Conservation (phyloP, 2,797 vertebrate species). For the Rhinoraja longicauda region DNA sequence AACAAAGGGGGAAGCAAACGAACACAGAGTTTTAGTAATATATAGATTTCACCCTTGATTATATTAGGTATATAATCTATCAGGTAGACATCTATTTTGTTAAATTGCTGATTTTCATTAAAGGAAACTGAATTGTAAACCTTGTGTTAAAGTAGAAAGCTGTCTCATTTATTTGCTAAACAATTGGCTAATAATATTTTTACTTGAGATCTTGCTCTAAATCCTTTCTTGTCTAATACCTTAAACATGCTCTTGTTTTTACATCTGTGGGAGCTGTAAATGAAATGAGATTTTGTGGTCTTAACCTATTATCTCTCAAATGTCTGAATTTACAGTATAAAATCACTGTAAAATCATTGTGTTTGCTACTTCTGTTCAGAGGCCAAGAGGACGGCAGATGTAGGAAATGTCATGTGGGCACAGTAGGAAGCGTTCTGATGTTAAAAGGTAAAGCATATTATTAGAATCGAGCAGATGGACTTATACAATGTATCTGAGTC, state of each 20-base stretch:
- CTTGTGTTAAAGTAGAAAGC: neutral
- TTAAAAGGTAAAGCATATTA: neutral
- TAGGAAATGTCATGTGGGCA: conserved; percentile 2
- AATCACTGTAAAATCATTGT: neutral
- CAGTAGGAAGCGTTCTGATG: neutral
- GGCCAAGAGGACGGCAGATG: conserved; percentile 1
- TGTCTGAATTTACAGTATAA: neutral
- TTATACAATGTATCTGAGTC: neutral
- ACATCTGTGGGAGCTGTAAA: neutral
- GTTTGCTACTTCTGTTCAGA: neutral
- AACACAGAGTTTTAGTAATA: neutral
- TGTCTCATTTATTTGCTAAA: neutral
- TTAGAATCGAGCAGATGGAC: neutral
- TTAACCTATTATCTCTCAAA: neutral
- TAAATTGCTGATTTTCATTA: neutral
- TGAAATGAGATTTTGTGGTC: neutral
- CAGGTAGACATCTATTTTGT: neutral
- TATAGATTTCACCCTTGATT: neutral
- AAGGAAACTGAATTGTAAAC: neutral
- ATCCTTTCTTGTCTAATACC: too few relatives aligned
- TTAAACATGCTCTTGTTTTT: neutral
- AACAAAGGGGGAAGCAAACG: too few relatives aligned
- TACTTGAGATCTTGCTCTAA: neutral
- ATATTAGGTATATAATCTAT: neutral
- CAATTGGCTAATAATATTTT: neutral